Conservation (phyloP, 2,113 vertebrate genomes). For the Chiloscyllium plagiosum region DNA sequence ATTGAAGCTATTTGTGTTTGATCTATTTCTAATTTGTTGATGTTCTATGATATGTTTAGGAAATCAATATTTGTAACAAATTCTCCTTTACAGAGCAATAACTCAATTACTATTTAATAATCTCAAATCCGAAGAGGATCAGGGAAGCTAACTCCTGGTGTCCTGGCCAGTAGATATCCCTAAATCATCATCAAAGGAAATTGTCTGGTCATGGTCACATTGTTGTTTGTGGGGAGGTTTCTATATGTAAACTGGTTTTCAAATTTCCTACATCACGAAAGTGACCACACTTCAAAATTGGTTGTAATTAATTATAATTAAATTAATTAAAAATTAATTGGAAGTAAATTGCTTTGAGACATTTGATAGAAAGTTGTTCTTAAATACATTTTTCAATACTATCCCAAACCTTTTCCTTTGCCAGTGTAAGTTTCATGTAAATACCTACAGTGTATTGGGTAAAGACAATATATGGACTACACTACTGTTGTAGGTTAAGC, state of each 20-base stretch:
- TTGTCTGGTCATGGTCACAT: neutral
- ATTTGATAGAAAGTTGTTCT: neutral
- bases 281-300: neutral
- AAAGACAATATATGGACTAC: neutral
- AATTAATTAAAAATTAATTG: neutral
- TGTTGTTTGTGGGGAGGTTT: neutral
- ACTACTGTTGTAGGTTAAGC: neutral
- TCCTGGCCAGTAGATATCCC: neutral
- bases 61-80: neutral
- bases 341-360: neutral
- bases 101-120: neutral
- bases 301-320: too few species aligned
- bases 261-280: neutral
- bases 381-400: neutral
- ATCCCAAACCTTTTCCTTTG: neutral
- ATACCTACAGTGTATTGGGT: neutral
- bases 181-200: neutral
- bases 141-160: neutral
- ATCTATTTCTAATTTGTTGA: neutral
- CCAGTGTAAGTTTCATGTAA: neutral
- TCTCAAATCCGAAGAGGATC: neutral
- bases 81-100: slow-evolving; percentile 14
- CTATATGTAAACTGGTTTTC: neutral
- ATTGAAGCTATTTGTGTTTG: neutral
- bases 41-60: neutral